Evolutionary conservation across 1,140 invertebrate genomes (phyloP).

Genomic region (Orius laevigatus): DNA sequence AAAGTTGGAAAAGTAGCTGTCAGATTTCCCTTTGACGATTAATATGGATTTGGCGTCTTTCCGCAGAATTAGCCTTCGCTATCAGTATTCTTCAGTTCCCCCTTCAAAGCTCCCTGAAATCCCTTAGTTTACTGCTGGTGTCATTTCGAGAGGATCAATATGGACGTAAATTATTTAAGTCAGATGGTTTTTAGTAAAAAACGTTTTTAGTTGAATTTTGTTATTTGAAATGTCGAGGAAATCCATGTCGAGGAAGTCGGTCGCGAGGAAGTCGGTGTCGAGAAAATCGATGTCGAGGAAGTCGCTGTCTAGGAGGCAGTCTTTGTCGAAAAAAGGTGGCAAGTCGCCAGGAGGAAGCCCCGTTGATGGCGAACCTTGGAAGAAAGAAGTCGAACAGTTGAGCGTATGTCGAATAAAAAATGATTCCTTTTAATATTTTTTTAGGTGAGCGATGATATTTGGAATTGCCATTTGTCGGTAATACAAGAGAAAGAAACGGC

Average conservation of each 20-base stretch:
- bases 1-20: too few relatives aligned
- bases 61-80: too few relatives aligned
- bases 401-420: background rate
- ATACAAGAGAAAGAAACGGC: background rate
- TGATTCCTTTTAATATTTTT: background rate
- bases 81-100: too few relatives aligned
- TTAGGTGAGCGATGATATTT: slow-evolving; percentile 5
- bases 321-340: slow-evolving; percentile 1
- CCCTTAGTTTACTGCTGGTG: too few relatives aligned
- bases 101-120: too few relatives aligned
- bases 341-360: background rate
- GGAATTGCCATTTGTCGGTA: background rate
- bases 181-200: too few relatives aligned
- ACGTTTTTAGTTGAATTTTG: too few relatives aligned
- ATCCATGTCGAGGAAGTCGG: background rate
- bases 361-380: background rate
- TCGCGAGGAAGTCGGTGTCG: background rate
- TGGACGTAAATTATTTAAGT: too few relatives aligned
- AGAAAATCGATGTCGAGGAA: slow-evolving; percentile 4
- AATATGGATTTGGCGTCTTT: too few relatives aligned
- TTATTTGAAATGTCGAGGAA: too few relatives aligned
- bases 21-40: too few relatives aligned
- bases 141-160: too few relatives aligned
- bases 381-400: background rate
- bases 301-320: background rate